Conservation (phyloP, 2,888 invertebrate genomes). For the Emesis furor region DNA sequence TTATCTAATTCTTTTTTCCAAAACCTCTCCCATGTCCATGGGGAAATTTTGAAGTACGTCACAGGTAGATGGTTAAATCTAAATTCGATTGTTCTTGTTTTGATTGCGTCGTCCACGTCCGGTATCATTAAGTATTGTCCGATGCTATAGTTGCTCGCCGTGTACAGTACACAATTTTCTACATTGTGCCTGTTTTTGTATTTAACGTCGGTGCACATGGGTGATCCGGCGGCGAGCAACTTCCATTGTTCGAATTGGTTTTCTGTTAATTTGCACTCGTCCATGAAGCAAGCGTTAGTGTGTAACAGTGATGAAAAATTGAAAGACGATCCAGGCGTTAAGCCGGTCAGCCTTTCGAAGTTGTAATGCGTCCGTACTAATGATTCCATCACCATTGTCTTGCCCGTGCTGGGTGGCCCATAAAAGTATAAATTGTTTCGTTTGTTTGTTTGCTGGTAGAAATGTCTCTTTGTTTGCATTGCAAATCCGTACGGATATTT, state of each 20-base stretch:
- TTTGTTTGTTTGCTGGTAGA: neutral
- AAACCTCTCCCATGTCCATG: neutral
- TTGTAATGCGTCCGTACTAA: neutral
- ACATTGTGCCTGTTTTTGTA: no score
- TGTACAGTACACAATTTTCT: neutral
- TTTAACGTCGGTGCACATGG: no score
- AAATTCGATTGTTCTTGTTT: neutral
- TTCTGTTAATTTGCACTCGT: no score
- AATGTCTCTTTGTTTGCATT: neutral
- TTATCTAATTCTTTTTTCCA: no score
- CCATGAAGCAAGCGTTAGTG: no score
- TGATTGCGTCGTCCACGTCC: neutral
- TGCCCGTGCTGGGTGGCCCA: neutral
- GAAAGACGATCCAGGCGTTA: neutral
- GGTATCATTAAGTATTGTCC: neutral
- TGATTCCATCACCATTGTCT: neutral
- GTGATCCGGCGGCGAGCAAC: no score
- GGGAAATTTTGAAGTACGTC: neutral
- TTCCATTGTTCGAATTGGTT: no score
- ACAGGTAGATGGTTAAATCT: neutral
- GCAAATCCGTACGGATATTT: no score
- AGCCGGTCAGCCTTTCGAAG: neutral
- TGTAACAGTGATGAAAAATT: no score
- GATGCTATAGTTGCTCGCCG: neutral
- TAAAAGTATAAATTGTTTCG: neutral